A percentile compares a stretch with the other conserved stretches of the same genome.
Evolutionary conservation across 2,113 vertebrate species (phyloP).

Genomic region (Pipra filicauda): DNA sequence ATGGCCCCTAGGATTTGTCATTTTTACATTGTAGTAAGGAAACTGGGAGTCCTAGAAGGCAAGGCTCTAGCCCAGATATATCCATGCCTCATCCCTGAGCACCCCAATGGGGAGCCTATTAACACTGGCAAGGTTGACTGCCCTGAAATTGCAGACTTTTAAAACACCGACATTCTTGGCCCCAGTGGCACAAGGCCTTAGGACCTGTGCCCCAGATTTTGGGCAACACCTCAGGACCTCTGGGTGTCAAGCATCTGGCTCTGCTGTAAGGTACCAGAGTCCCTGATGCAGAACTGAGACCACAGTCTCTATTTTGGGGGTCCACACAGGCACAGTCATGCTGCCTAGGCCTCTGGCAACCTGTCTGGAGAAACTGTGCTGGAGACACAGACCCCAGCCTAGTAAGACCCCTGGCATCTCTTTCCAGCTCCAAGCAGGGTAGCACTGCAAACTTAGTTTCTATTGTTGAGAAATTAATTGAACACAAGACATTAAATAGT

Average conservation of each 20-base stretch:
- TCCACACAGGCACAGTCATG: too few species aligned
- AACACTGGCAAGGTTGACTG: constrained; percentile 47
- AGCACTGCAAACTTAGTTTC: neutral
- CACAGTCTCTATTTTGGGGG: accelerated
- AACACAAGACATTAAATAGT: neutral
- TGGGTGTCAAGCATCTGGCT: neutral
- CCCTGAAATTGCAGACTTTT: constrained; percentile 17
- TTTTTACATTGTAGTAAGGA: neutral
- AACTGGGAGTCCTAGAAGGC: neutral
- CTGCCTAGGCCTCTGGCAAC: accelerated
- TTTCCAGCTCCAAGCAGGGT: neutral
- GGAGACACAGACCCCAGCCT: neutral
- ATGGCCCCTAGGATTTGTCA: neutral
- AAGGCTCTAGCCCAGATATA: constrained; percentile 9
- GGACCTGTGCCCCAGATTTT: constrained; percentile 9
- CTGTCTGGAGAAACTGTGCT: neutral
- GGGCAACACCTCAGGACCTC: neutral
- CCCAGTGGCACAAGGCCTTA: neutral
- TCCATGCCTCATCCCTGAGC: constrained; percentile 5
- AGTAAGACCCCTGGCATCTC: neutral
- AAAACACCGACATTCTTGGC: neutral
- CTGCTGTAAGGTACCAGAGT: neutral
- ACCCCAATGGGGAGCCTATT: constrained; percentile 33
- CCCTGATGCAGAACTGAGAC: neutral
- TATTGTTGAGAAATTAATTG: neutral